A percentile compares a stretch with the other conserved stretches of the same genome.
Evolutionary conservation across 2,888 invertebrate genomes (phyloP).

Genomic region (Tetanocera ferruginea): DNA sequence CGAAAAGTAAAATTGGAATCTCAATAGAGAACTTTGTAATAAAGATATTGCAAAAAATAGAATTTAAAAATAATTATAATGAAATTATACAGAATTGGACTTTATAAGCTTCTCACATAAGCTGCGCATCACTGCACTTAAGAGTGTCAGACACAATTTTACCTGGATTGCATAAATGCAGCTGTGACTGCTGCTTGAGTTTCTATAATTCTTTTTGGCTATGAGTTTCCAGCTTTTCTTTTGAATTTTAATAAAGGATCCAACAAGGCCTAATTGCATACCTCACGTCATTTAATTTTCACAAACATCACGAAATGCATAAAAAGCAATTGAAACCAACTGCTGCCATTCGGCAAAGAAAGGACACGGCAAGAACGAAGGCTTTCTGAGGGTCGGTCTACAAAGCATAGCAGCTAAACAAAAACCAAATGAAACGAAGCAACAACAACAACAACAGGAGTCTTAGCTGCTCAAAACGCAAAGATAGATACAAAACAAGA

Average conservation of each 20-base stretch:
- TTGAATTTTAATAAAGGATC: constrained; percentile 18
- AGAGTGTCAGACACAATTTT: no score
- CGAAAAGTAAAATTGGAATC: no score
- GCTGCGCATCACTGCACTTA: no score
- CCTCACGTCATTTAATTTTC: constrained; percentile 66
- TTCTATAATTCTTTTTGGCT: no score
- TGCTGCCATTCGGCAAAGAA: constrained; percentile 52
- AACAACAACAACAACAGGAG: constrained; percentile 30
- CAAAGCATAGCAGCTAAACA: constrained; percentile 22
- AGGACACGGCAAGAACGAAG: constrained; percentile 11
- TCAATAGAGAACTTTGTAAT: no score
- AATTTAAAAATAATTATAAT: no score
- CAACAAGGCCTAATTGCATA: constrained; percentile 59
- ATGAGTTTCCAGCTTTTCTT: no score
- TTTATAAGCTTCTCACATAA: no score
- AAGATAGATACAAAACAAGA: constrained; percentile 20
- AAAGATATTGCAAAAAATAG: no score
- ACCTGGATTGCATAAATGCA: no score
- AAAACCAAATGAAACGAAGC: constrained; percentile 10
- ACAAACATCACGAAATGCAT: constrained; percentile 65
- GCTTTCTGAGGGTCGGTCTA: background rate
- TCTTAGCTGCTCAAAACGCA: constrained; percentile 42
- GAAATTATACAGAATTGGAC: no score
- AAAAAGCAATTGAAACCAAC: constrained; percentile 65
- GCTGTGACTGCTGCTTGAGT: no score